Base-by-base conservation (phyloP, 2,113 vertebrate species). In the Pyrgilauda ruficollis region DNA sequence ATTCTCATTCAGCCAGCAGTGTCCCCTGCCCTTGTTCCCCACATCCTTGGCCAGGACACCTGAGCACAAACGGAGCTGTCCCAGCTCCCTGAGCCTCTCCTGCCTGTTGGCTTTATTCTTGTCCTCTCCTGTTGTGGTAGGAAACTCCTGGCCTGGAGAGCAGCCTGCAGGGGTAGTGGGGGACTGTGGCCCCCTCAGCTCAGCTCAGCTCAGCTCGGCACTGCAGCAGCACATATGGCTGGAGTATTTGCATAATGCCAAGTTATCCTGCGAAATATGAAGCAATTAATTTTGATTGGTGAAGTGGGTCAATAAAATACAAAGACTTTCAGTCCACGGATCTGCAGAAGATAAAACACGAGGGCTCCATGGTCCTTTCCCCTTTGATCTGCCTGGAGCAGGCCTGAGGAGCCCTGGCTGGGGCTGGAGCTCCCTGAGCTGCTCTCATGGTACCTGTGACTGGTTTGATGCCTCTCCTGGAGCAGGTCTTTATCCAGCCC, bases 61-160 rank as follows among this genome's bases (percentile, higher is more conserved):
- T 2, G 58, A 22, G 58, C 52, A 3, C 1, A 4, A 18, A 24
- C 4, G 1, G 58, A 77, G 2, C 62, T 9, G 1, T 7, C 27
- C 64, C n/a, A 1, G 23, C 50, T 46, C 39, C 79, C 20, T 1
- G 11, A 7, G 22, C 13, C 49, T 59, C 49, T 47, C 41, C 91
- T 28, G 3, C 62, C 47, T 28, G 16, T 5, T 43, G 59, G 0
- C 2, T 56, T 28, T 8, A 2, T 14, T 66, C 35, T 17, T 4
- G 1, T 15, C 28, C 9, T 8, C 15, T 19, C 52, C 6, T 0
- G 1, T 0, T 0, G 15, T 2, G 62, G 7, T 1, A 10, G 85
- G 70, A 7, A 21, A 2, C 15, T 4, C 47, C 52, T 6, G 69
- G 0, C 15, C 61, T 24, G 50, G 26, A 37, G 64, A 35, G 50